These are phyloP conservation scores for Strigops habroptila DNA, from an alignment of 2,113 vertebrate genomes.

Conservation along the genomic window DNA sequence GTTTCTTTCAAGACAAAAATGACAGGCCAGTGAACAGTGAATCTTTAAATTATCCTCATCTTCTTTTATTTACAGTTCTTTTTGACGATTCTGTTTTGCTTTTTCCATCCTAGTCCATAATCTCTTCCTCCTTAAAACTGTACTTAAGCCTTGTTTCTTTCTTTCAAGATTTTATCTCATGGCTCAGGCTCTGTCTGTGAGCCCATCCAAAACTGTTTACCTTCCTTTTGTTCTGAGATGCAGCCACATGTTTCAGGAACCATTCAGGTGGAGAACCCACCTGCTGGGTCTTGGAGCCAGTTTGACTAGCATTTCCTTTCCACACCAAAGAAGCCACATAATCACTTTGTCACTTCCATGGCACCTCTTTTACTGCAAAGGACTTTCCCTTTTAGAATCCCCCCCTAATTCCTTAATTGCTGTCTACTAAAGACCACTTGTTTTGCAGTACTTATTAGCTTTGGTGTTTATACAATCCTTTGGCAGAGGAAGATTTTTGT, in stretches of 20 bases:
- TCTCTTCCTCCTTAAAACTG: neutral
- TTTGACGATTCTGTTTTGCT: neutral
- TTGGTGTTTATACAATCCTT: neutral
- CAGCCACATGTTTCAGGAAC: slow-evolving; percentile 18
- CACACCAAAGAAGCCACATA: slow-evolving; percentile 45
- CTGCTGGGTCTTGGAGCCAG: slow-evolving; percentile 52
- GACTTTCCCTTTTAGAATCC: slow-evolving; percentile 29
- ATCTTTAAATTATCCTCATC: neutral
- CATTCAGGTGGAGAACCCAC: slow-evolving; percentile 45
- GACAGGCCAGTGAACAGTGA: neutral
- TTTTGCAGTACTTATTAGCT: neutral
- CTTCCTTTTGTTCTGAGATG: slow-evolving; percentile 32
- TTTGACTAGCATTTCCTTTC: slow-evolving; percentile 36
- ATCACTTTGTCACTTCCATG: slow-evolving; percentile 61
- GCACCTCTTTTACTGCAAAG: slow-evolving; percentile 46
- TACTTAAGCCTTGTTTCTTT: neutral
- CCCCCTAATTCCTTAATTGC: slow-evolving; percentile 27
- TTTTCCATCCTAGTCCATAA: neutral
- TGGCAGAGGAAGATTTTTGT: neutral
- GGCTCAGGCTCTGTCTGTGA: neutral
- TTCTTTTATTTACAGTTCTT: neutral
- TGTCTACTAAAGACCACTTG: slow-evolving; percentile 39
- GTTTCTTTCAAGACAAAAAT: neutral
- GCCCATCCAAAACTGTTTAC: neutral
- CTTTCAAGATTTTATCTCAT: slow-evolving; percentile 10